Base-by-base conservation (phyloP, 1,140 invertebrate species). In the Drosophila obscura region DNA sequence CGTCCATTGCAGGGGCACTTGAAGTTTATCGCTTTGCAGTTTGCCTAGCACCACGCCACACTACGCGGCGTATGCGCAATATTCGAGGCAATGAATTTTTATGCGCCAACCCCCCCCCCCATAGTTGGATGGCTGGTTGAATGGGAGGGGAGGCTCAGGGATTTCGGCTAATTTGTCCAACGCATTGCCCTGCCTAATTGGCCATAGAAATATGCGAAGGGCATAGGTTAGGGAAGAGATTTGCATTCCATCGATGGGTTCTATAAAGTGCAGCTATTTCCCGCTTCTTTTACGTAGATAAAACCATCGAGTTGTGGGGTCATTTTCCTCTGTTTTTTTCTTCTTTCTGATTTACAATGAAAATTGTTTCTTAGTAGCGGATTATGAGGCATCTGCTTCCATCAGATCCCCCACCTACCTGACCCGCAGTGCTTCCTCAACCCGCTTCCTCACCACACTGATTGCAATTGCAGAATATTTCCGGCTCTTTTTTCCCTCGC, bases 1-100 rank as follows among this genome's bases (percentile, higher is more conserved):
- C 74, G 62, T 48, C 55, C 73, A 66, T 83, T 66, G 80, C 80
- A 78, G 68, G 35, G 77, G 67, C 83, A 87, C 83, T 87, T 81
- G 74, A 78, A 87, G 75, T 87, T 87, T 87, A 87, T 87, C 63
- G 60, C 75, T 68, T 53, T 68, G 82, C 75, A 83, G 66, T 78
- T 73, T 76, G 66, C 66, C 62, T 48, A 65, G 66, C 76, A 59
- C 65, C 73, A 11, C 9, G 31, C 31, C 39, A 45, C 45, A 45
- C 65, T 31, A 88, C 78, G 78, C 63, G 83, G 78, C 65, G 75
- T 81, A 77, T 87, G 60, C 65, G 78, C 64, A 74, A 85, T 85
- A 77, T 84, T 80, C 39, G 66, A 72, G 60, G 56, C 73, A 73
- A 87, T 88, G 66, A 87, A 87, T 88, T 87, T 87, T 87, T 76